Base-by-base conservation (phyloP, 2,113 vertebrate genomes). In the Cyprinodon variegatus region DNA sequence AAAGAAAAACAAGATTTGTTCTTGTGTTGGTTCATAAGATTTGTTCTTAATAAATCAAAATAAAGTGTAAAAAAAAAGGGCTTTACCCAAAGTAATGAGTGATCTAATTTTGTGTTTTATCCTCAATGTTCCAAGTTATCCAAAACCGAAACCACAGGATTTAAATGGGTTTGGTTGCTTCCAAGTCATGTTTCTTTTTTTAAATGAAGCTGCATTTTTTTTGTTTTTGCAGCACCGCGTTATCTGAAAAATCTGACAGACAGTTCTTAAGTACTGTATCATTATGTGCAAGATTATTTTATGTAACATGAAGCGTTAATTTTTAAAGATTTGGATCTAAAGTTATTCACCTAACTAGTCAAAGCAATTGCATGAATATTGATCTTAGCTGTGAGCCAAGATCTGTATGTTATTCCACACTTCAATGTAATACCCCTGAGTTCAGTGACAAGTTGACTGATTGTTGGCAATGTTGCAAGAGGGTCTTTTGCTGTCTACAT, bases 401-500 rank as follows among this genome's bases (percentile, higher is more conserved):
- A 66, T 82, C 84, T 84, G 59, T 46, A 3, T 72, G 76, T 62
- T 48, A 77, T 78, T 15, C 85, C 82, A 90, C 66, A 67, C 64
- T 75, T 83, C 72, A 61, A 75, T 57, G 65, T 37, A 70, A 71
- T 61, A 66, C 65, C 59, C 50, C 64, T 65, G 77, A 64, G 60
- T 65, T 77, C 17, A 78, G 75, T 86, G 83, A 79, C 72, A n/a
- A 50, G 60, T 74, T 76, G 78, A 79, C 79, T 83, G 72, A 81
- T 87, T 46, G 43, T 20, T 89, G 83, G 85, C 78, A 78, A 64
- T 72, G 5, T 57, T 62, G 82, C 61, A 46, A 50, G 72, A 68
- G 83, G 78, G 76, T 78, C 78, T 68, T 75, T 67, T 89, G 80
- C 81, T 36, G 76, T 85, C 79, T 80, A 41, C 77, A 80, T 82